Base-by-base conservation (phyloP, 2,113 vertebrate genomes). In the Misgurnus mizolepis region DNA sequence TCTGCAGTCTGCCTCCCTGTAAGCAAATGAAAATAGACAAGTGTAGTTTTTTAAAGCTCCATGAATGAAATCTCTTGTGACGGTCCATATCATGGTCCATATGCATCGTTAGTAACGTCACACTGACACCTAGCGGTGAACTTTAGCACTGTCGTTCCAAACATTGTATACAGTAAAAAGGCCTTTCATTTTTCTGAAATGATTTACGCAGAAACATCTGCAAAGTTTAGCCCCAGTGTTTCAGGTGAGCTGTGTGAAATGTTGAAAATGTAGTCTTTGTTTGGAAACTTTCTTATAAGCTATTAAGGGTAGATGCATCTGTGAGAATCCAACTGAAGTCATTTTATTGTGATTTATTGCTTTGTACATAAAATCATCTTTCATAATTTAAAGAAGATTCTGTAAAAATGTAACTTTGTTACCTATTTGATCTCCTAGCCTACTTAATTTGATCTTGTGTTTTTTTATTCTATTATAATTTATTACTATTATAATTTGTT, bases 71-170 rank as follows among this genome's bases (percentile, higher is more conserved):
- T 79, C 4, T 76, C 69, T 79, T 60, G 67, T 64, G 14, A 67
- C 10, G 17, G 3, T 74, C 3, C 14, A 47, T 8, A 15, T 64
- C 9, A 67, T 6, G 17, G 3, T 74, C 3, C 14, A 47, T 8
- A 15, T 53, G 18, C 3, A 15, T 15, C 15, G 27, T 12, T 40
- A 0, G 8, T 5, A 50, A 70, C 27, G 49, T 82, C 53, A 67
- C 66, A 40, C 80, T 80, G 83, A 85, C 80, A 85, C 22, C 83
- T 85, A 47, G 50, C 72, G 83, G 71, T 40, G 7, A 14, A 6
- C 9, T 71, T 4, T 58, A 18, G 1, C 2, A 40, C 50, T 71
- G 41, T 5, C 1, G 1, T 4, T 6, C 3, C 15, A 56, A 74
- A 2, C 7, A 8, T n/a, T 61, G 47, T 4, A 55, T 1, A 17